Conservation (phyloP, 2,113 vertebrate species). For the Pterocles orientalis region DNA sequence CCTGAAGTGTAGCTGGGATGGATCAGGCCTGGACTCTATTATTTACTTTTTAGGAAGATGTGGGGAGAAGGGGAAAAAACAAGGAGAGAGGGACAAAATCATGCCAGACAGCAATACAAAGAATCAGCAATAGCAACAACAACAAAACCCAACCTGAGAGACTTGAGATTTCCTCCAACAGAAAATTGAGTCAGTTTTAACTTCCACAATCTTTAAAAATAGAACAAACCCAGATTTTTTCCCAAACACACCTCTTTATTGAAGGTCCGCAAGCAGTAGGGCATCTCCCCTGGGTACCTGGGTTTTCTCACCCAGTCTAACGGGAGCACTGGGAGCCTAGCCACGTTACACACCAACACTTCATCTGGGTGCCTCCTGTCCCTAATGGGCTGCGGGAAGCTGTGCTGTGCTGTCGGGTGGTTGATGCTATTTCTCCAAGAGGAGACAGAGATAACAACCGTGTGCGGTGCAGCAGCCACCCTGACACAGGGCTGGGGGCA, state of each 20-base stretch:
- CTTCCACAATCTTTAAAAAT: not conserved
- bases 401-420: not conserved
- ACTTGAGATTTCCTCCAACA: not conserved
- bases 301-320: not conserved
- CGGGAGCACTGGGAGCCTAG: not conserved
- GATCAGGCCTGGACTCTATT: not conserved
- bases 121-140: not conserved
- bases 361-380: not conserved
- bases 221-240: too few species aligned
- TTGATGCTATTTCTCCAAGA: not conserved
- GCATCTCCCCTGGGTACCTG: not conserved
- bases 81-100: not conserved
- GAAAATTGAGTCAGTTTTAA: not conserved
- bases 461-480: fast-evolving
- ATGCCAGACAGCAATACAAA: not conserved
- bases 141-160: not conserved
- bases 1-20: not conserved
- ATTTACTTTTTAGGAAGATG: not conserved
- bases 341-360: too few species aligned
- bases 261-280: not conserved
- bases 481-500: not conserved
- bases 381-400: not conserved
- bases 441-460: not conserved
- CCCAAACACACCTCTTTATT: not conserved
- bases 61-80: not conserved